Evolutionary conservation across 2,113 vertebrate species (phyloP), one percentile per base, ranked within the genome.

Genomic region (Chaenogobius annularis): DNA sequence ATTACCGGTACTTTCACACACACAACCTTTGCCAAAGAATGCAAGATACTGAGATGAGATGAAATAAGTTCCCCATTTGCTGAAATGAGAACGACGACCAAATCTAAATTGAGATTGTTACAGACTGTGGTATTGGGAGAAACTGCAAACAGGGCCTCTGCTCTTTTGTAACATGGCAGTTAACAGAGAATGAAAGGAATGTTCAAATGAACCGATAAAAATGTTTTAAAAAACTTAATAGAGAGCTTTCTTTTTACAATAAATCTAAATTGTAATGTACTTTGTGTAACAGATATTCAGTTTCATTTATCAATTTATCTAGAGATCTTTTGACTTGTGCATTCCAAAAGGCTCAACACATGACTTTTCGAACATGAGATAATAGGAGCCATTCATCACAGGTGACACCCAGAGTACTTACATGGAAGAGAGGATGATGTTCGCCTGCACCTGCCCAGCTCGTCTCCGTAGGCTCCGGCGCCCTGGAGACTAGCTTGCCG

Each of bases 371-470:
- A 77, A 58, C 31, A 13, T 67, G 23, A 54, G n/a, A 26, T 46
- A 14, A 63, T 4, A 19, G 50, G 3, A 22, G 0, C 20, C 63
- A 43, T 63, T n/a, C 61, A 63, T 63, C 37, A 20, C 13, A 8
- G 61, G 15, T 62, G 59, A 37, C 59, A 35, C n/a, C 7, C 1
- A 35, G 22, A 31, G n/a, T 85, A 96, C 97, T 98, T 89, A 98
- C 97, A 95, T 81, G 93, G 93, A 72, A 91, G 90, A 17, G 95
- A 95, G 56, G 95, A 93, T 0, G 95, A 94, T 0, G 95, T 96
- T 5, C 91, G 90, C 58, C 91, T 88, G 0, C 94, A 82, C 67
- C 86, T 89, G 73, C 89, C 35, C 0, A 85, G 89, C 23, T 95
- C 93, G 0, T 96, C 95, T 0, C 87, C 80, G 0, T 91, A 72